Conservation (phyloP, 2,888 invertebrate genomes). For the Apotomis betuletana region DNA sequence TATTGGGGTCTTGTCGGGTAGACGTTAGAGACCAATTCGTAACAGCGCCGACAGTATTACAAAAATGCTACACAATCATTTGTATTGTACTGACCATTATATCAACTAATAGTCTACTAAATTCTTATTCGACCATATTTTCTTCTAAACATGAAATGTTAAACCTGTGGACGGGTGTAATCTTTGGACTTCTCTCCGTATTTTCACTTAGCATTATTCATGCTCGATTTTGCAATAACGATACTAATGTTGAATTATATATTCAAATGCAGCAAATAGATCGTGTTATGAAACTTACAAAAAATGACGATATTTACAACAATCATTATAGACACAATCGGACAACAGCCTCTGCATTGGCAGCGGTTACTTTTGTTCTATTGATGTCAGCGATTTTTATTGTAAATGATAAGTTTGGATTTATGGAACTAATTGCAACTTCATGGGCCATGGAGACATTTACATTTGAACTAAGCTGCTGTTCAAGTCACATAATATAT, state of each 20-base stretch:
- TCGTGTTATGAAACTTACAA: slow-evolving; percentile 4
- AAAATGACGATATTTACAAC: neutral
- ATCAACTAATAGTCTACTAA: neutral
- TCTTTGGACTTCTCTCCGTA: slow-evolving; percentile 1
- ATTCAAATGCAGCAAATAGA: slow-evolving; percentile 28
- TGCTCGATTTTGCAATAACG: slow-evolving; percentile 19
- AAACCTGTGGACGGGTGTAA: neutral
- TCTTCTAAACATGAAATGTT: slow-evolving; percentile 6
- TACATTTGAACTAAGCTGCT: slow-evolving; percentile 21
- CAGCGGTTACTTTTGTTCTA: neutral
- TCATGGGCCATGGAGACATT: neutral
- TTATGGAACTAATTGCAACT: slow-evolving; percentile 14
- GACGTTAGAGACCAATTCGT: slow-evolving; percentile 3
- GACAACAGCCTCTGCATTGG: neutral
- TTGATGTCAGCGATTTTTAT: neutral
- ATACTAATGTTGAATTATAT: slow-evolving; percentile 3
- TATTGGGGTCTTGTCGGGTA: slow-evolving; percentile 18
- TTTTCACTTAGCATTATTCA: neutral
- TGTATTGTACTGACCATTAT: neutral
- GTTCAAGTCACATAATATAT: slow-evolving; percentile 37
- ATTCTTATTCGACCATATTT: slow-evolving; percentile 12
- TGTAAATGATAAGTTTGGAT: neutral
- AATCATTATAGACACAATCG: slow-evolving; percentile 9
- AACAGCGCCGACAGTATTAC: slow-evolving; percentile 7
- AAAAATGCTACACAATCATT: slow-evolving; percentile 14